Evolutionary conservation across 2,113 vertebrate species (phyloP).

Genomic region (Nothoprocta pentlandii): DNA sequence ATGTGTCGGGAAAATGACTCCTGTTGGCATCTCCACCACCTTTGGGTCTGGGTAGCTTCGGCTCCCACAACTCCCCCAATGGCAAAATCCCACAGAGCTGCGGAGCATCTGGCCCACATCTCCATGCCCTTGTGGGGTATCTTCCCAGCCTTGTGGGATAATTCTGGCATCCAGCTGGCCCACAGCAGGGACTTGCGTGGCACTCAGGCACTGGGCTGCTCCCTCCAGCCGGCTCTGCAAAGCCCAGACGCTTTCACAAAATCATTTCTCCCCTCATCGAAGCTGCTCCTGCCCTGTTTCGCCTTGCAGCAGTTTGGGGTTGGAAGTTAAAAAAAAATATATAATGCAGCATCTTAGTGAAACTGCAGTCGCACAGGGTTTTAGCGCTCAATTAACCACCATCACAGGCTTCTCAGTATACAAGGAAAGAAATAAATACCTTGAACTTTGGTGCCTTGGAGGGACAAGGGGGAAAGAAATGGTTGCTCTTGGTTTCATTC

Average conservation of each 20-base stretch:
- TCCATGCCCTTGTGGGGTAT: neutral
- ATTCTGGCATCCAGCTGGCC: neutral
- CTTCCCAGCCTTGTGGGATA: neutral
- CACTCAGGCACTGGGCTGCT: neutral
- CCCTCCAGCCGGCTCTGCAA: neutral
- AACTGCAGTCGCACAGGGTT: constrained; percentile 11
- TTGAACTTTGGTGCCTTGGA: constrained; percentile 44
- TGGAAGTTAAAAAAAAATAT: constrained; percentile 11
- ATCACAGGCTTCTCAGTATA: neutral
- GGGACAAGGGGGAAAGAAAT: constrained; percentile 47
- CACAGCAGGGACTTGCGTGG: fast-evolving
- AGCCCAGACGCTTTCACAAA: neutral
- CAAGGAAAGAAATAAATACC: constrained; percentile 38
- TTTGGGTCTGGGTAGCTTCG: neutral
- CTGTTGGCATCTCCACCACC: neutral
- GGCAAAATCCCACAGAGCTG: neutral
- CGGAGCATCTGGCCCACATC: neutral
- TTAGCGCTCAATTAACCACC: constrained; percentile 56
- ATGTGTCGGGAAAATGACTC: neutral
- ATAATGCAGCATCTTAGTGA: constrained; percentile 1
- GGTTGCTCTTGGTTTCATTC: constrained; percentile 48
- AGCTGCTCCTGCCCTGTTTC: neutral
- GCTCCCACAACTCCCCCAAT: neutral
- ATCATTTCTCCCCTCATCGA: neutral
- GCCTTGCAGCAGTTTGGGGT: neutral